Conservation (phyloP, 1,140 invertebrate genomes). For the Pogonomyrmex californicus region DNA sequence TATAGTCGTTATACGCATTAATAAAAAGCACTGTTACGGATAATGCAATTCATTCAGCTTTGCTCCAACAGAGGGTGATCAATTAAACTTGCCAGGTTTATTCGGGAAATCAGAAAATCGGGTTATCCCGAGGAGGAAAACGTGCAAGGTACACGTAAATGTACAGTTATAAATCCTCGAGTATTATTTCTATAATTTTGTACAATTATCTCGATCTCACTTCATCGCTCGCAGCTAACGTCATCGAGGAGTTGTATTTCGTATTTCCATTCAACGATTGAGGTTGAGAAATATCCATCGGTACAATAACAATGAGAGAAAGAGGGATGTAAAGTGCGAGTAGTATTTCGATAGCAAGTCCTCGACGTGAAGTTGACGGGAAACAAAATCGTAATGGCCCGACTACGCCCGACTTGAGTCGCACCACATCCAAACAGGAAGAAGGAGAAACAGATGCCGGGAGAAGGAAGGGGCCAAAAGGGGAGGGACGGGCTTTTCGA, state of each 20-base stretch:
- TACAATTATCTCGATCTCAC: slow-evolving; percentile 34
- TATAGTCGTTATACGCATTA: not conserved
- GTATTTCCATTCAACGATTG: not conserved
- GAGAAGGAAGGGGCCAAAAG: not conserved
- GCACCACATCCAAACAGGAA: slow-evolving; percentile 25
- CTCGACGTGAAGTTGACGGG: slow-evolving; percentile 11
- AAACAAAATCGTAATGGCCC: slow-evolving; percentile 26
- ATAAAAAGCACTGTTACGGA: slow-evolving; percentile 4
- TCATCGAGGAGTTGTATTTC: slow-evolving; percentile 22
- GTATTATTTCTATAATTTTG: not conserved
- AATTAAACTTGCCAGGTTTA: slow-evolving; percentile 27
- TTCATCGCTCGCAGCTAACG: slow-evolving; percentile 4
- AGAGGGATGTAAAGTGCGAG: not conserved
- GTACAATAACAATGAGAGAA: not conserved
- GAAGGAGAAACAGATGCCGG: slow-evolving; percentile 28
- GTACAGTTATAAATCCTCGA: slow-evolving; percentile 17
- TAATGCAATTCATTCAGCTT: slow-evolving; percentile 6
- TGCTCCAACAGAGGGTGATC: not conserved
- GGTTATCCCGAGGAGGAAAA: slow-evolving; percentile 1
- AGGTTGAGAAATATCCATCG: slow-evolving; percentile 29
- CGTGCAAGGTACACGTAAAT: slow-evolving; percentile 16
- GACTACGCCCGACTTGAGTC: slow-evolving; percentile 12
- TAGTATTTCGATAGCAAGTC: not conserved
- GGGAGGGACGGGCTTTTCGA: slow-evolving; percentile 35
- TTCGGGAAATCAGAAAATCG: slow-evolving; percentile 16